phyloP scores from a whole-genome alignment of 1,140 invertebrate genomes.

The Lordiphosa clarofinis region DNA sequence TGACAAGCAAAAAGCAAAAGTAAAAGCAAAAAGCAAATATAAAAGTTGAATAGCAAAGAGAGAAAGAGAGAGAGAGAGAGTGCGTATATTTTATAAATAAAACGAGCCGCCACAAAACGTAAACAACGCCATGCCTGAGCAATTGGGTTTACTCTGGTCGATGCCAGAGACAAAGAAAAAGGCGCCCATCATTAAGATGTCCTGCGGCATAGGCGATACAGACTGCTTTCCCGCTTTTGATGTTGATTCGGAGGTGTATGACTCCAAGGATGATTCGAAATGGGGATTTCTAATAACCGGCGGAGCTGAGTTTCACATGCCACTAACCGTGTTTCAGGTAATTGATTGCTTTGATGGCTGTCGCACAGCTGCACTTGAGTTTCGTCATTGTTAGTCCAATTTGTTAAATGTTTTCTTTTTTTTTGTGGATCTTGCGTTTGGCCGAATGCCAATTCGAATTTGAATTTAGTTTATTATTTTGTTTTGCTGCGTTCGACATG shows the following conservation, averaged over 20 bases:
- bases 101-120: constrained; percentile 39
- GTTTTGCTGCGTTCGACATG: constrained; percentile 17
- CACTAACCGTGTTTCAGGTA: constrained; percentile 90
- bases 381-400: constrained; percentile 34
- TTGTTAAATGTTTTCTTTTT: constrained; percentile 22
- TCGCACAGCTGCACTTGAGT: constrained; percentile 45
- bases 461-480: constrained; percentile 50
- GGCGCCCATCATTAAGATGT: constrained; percentile 67
- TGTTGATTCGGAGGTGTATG: constrained; percentile 68
- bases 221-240: constrained; percentile 76
- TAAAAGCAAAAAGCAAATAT: constrained; percentile 25
- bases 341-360: constrained; percentile 58
- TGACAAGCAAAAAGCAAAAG: constrained; percentile 41
- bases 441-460: constrained; percentile 34
- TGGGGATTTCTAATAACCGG: constrained; percentile 94
- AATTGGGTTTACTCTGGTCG: constrained; percentile 49
- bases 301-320: constrained; percentile 89
- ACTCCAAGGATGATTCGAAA: constrained; percentile 67
- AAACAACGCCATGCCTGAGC: constrained; percentile 50
- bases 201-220: constrained; percentile 78
- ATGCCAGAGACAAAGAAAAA: constrained; percentile 65
- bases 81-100: constrained; percentile 59
- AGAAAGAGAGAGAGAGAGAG: constrained; percentile 28
- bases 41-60: constrained; percentile 16
- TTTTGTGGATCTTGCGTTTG: constrained; percentile 37